Evolutionary conservation across 1,140 invertebrate genomes (phyloP).

Genomic region (Bombus balteatus): DNA sequence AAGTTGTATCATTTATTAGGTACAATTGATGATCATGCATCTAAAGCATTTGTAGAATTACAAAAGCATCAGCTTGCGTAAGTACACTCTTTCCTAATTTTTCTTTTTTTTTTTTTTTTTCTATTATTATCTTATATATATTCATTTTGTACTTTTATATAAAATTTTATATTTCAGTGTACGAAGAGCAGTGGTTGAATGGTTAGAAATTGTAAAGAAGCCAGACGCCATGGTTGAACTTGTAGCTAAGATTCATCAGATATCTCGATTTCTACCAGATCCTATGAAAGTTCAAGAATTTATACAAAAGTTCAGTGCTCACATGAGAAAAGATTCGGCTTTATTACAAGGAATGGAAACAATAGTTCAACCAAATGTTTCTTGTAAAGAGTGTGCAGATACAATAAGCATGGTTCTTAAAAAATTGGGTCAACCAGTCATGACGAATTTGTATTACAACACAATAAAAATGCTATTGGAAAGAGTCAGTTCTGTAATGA

Average conservation of each 20-base stretch:
- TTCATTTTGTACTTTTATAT: slow-evolving; percentile 12
- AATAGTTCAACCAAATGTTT: slow-evolving; percentile 93
- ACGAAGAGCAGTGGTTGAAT: slow-evolving; percentile 91
- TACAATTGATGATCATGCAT: slow-evolving; percentile 97
- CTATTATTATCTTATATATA: background rate
- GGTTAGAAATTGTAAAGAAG: slow-evolving; percentile 91
- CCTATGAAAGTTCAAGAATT: slow-evolving; percentile 96
- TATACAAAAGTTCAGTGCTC: slow-evolving; percentile 92
- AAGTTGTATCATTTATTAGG: slow-evolving; percentile 95
- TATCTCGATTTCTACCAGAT: slow-evolving; percentile 93
- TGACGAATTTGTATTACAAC: slow-evolving; percentile 97
- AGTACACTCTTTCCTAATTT: slow-evolving; percentile 64
- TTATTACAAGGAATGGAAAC: slow-evolving; percentile 93
- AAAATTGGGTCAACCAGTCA: slow-evolving; percentile 95
- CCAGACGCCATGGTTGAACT: slow-evolving; percentile 88
- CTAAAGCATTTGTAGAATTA: slow-evolving; percentile 97
- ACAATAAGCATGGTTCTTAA: slow-evolving; percentile 92
- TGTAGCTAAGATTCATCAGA: slow-evolving; percentile 84
- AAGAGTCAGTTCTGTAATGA: slow-evolving; percentile 96
- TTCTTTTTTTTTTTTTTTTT: too few species aligned
- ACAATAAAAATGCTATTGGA: slow-evolving; percentile 97
- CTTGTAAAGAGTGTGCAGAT: slow-evolving; percentile 95
- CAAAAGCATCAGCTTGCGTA: slow-evolving; percentile 94
- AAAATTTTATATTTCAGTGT: slow-evolving; percentile 83
- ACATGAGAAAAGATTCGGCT: slow-evolving; percentile 90